These are phyloP conservation scores for Tyto alba DNA, from an alignment of 2,113 vertebrate species.

Conservation along the genomic window DNA sequence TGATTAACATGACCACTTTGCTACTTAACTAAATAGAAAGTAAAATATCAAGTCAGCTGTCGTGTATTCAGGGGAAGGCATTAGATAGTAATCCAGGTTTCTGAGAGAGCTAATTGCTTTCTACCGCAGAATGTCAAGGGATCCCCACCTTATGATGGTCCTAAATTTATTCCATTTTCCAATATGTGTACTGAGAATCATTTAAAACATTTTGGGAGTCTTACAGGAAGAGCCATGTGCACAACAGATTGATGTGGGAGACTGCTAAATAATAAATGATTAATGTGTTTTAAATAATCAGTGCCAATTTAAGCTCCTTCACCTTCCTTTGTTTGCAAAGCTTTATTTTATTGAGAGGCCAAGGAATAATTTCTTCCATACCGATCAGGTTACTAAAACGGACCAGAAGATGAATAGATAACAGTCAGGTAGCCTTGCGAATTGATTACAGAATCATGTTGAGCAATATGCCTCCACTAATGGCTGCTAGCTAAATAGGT, in stretches of 20 bases:
- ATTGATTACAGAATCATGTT: not conserved
- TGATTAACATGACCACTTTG: not conserved
- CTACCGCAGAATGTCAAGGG: not conserved
- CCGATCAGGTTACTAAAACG: not conserved
- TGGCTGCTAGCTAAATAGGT: not conserved
- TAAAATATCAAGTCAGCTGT: not conserved
- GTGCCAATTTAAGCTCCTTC: constrained; percentile 26
- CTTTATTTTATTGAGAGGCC: constrained; percentile 40
- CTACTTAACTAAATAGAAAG: not conserved
- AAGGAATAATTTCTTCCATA: constrained; percentile 29
- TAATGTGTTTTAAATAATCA: constrained; percentile 16
- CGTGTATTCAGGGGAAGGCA: not conserved
- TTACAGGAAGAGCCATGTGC: not conserved
- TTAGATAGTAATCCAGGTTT: not conserved
- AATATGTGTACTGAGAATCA: not conserved
- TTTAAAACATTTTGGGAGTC: not conserved
- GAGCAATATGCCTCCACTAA: not conserved
- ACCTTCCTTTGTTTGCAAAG: not conserved
- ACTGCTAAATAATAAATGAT: constrained; percentile 39
- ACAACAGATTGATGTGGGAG: not conserved
- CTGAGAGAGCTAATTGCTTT: not conserved
- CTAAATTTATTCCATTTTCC: not conserved
- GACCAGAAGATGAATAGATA: not conserved
- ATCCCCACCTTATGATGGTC: not conserved
- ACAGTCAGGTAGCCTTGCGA: not conserved